phyloP scores from a whole-genome alignment of 1,140 invertebrate genomes.

The Tigriopus japonicus region DNA sequence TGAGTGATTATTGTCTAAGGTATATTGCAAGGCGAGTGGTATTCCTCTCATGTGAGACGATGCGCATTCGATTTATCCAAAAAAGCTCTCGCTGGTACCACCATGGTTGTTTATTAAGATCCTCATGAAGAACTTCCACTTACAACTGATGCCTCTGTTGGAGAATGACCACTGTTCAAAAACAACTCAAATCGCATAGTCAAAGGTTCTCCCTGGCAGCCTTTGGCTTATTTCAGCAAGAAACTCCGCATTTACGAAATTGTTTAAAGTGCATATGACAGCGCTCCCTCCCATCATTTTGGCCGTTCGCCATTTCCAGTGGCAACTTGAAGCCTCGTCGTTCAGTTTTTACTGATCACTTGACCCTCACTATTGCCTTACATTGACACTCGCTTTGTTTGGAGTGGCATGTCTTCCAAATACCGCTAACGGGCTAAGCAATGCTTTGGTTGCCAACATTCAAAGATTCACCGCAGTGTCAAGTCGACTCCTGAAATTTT shows the following conservation, averaged over 20 bases:
- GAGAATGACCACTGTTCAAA: background rate
- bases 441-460: background rate
- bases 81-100: too few relatives aligned
- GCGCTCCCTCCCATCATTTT: conserved; percentile 30
- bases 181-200: background rate
- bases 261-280: conserved; percentile 26
- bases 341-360: conserved; percentile 27
- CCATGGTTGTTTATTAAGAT: too few relatives aligned
- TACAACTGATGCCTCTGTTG: background rate
- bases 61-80: too few relatives aligned
- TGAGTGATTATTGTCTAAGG: too few relatives aligned
- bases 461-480: background rate
- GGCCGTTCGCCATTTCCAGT: conserved; percentile 26
- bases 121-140: too few relatives aligned
- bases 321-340: conserved; percentile 25
- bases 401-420: background rate
- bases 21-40: too few relatives aligned
- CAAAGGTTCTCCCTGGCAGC: conserved; percentile 18
- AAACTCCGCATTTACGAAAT: conserved; percentile 22
- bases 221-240: conserved; percentile 26
- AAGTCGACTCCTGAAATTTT: background rate
- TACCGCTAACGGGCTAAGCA: background rate
- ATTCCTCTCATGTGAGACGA: too few relatives aligned
- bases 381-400: conserved; percentile 1
- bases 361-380: conserved; percentile 23